Conservation (phyloP, 2,888 invertebrate species). For the Heliothis peltigera region DNA sequence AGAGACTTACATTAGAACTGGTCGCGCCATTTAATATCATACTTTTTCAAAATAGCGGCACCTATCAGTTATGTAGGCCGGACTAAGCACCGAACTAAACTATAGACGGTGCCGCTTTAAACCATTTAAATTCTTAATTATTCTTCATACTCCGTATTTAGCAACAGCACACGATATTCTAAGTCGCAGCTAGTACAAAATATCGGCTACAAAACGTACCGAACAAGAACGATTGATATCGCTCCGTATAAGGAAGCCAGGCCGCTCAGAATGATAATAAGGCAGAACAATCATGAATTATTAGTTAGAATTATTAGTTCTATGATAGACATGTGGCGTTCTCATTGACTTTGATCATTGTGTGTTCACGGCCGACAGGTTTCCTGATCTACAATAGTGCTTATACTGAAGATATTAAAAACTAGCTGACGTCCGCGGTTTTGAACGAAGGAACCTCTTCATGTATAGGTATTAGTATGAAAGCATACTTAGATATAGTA, state of each 20-base stretch:
- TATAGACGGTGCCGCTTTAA: neutral
- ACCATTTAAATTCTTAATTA: constrained; percentile 1
- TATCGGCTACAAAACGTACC: constrained; percentile 15
- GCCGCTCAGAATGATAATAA: constrained; percentile 54
- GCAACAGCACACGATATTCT: neutral
- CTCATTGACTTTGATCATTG: constrained; percentile 53
- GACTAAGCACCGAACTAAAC: neutral
- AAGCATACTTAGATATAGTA: too few species aligned
- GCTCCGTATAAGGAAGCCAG: constrained; percentile 40
- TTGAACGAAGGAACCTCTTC: too few species aligned
- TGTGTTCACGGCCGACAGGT: constrained; percentile 52
- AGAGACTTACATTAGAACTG: too few species aligned
- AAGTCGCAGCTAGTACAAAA: constrained; percentile 6
- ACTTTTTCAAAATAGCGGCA: neutral
- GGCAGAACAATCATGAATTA: constrained; percentile 61
- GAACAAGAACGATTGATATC: constrained; percentile 30
- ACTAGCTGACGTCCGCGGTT: too few species aligned
- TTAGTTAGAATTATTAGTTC: constrained; percentile 59
- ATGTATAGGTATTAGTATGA: too few species aligned
- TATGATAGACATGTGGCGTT: constrained; percentile 48
- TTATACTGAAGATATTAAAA: neutral
- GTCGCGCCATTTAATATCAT: neutral
- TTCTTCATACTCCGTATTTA: neutral
- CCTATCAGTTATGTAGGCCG: neutral
- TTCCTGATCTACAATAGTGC: constrained; percentile 15